Conservation (phyloP, 2,113 vertebrate species). For the Columba janthina region DNA sequence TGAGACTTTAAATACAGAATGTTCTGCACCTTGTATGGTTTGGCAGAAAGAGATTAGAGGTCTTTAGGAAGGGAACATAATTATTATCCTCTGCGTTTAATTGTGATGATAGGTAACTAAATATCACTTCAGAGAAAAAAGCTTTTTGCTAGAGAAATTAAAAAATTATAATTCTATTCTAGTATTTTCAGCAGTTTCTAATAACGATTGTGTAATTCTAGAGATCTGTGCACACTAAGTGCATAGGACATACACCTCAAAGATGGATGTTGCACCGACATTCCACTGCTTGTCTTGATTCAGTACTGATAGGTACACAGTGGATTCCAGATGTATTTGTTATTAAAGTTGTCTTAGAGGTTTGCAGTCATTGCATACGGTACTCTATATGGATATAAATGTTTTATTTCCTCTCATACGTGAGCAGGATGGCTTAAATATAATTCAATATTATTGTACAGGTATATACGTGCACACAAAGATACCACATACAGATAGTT, state of each 20-base stretch:
- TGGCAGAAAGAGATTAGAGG: conserved; percentile 14
- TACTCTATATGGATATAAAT: background rate
- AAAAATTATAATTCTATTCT: background rate
- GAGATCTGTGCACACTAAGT: background rate
- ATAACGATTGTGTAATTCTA: background rate
- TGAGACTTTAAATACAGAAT: background rate
- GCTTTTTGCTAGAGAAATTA: background rate
- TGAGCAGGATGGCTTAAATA: background rate
- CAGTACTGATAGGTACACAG: background rate
- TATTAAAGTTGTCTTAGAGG: background rate
- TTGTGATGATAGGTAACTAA: background rate
- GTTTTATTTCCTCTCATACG: background rate
- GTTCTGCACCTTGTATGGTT: conserved; percentile 16
- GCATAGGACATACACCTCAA: background rate
- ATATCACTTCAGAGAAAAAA: background rate
- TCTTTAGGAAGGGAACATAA: background rate
- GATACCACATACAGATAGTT: background rate
- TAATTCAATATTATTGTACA: background rate
- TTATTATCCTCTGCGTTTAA: background rate
- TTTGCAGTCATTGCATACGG: background rate
- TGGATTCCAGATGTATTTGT: background rate
- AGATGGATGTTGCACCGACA: background rate
- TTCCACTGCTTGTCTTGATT: background rate
- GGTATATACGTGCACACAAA: background rate
- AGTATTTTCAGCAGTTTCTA: background rate